phyloP scores from a whole-genome alignment of 2,797 vertebrate genomes.

The Eleutherodactylus coqui region DNA sequence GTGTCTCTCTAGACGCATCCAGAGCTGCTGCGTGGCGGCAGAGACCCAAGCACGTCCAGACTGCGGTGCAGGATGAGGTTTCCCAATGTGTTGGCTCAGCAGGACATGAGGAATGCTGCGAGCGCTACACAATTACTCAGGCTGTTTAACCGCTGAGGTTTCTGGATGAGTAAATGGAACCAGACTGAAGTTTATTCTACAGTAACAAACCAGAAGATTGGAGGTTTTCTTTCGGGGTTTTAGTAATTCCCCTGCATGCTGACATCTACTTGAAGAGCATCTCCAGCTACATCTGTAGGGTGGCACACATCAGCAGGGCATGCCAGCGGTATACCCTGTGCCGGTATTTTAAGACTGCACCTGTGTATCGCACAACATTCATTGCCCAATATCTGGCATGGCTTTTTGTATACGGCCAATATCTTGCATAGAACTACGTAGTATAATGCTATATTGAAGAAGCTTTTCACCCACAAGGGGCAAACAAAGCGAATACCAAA shows the following conservation, averaged over 20 bases:
- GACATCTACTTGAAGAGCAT: neutral
- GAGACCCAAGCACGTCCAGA: neutral
- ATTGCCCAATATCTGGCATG: too few relatives aligned
- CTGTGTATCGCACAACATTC: too few relatives aligned
- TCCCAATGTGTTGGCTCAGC: constrained; percentile 57
- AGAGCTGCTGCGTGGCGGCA: neutral
- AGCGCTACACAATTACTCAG: constrained; percentile 53
- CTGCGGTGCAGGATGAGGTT: constrained; percentile 32
- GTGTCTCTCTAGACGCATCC: neutral
- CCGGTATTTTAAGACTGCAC: too few relatives aligned
- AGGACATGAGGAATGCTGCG: constrained; percentile 26
- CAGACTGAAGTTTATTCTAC: constrained; percentile 7
- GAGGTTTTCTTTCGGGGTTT: too few relatives aligned
- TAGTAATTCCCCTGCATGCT: neutral
- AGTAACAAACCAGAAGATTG: neutral
- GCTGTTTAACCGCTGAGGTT: constrained; percentile 50
- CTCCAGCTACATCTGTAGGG: neutral
- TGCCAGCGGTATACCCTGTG: too few relatives aligned
- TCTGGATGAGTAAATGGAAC: constrained; percentile 57
- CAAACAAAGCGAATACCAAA: too few relatives aligned
- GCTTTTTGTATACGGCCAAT: too few relatives aligned
- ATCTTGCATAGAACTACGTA: too few relatives aligned
- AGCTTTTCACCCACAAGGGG: too few relatives aligned
- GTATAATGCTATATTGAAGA: too few relatives aligned
- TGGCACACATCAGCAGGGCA: neutral